Conservation (phyloP, 2,888 invertebrate genomes). For the Aporophyla nigra region DNA sequence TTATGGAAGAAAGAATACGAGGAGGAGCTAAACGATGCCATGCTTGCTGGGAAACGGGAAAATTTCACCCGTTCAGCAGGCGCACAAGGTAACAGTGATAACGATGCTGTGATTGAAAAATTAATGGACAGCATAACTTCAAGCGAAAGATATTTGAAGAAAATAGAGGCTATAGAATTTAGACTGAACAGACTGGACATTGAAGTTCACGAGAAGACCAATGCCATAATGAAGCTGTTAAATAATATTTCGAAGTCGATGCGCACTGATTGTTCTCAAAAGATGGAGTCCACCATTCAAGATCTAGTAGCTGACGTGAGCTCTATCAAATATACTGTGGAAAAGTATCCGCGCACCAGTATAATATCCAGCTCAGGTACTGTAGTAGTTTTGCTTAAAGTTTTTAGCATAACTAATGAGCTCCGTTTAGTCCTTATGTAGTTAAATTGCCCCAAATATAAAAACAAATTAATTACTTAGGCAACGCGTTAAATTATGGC, state of each 20-base stretch:
- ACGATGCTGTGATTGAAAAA: conserved; percentile 83
- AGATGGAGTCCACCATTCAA: conserved; percentile 73
- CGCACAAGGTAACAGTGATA: conserved; percentile 75
- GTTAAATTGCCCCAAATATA: not conserved
- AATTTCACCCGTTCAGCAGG: conserved; percentile 77
- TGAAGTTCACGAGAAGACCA: conserved; percentile 87
- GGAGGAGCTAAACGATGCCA: conserved; percentile 83
- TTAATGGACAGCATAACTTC: conserved; percentile 85
- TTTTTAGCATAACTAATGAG: not conserved
- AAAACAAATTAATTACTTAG: not conserved
- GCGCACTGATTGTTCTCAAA: conserved; percentile 70
- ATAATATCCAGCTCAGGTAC: conserved; percentile 46
- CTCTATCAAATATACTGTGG: conserved; percentile 76
- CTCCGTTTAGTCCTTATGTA: not conserved
- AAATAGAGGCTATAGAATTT: conserved; percentile 87
- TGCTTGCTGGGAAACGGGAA: conserved; percentile 75
- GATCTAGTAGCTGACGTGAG: conserved; percentile 76
- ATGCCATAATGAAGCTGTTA: conserved; percentile 81
- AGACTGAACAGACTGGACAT: conserved; percentile 85
- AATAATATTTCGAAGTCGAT: conserved; percentile 74
- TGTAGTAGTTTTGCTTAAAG: not conserved
- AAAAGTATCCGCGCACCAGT: conserved; percentile 65
- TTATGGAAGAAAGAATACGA: conserved; percentile 88
- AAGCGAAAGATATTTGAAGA: conserved; percentile 87
- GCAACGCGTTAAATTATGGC: not conserved